Evolutionary conservation across 1,140 invertebrate species (phyloP).

Genomic region (Theocolax elegans): DNA sequence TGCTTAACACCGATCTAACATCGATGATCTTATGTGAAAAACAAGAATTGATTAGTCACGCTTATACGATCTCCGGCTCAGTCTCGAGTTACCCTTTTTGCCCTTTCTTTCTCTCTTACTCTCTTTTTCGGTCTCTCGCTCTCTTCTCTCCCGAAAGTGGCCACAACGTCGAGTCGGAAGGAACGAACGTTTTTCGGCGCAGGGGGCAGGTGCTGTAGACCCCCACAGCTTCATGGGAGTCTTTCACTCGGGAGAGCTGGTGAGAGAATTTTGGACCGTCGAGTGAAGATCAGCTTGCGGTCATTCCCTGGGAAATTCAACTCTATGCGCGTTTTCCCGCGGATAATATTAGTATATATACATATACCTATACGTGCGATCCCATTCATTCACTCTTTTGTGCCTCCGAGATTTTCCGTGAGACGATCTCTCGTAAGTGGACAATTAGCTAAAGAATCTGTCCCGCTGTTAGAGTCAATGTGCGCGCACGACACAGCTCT

Average conservation of each 20-base stretch:
- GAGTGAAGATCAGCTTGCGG: slow-evolving; percentile 41
- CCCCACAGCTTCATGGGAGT: slow-evolving; percentile 51
- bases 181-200: slow-evolving; percentile 21
- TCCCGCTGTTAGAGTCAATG: slow-evolving; percentile 16
- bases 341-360: not conserved
- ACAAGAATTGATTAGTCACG: slow-evolving; percentile 53
- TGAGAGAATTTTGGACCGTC: slow-evolving; percentile 34
- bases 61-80: slow-evolving; percentile 40
- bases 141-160: slow-evolving; percentile 5
- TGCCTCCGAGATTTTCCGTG: not conserved
- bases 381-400: not conserved
- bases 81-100: slow-evolving; percentile 49
- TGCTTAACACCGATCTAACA: slow-evolving; percentile 35
- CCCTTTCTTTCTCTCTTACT: slow-evolving; percentile 12
- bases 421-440: not conserved
- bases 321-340: slow-evolving; percentile 24
- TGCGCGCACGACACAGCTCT: not conserved
- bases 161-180: slow-evolving; percentile 30
- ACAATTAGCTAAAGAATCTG: slow-evolving; percentile 30
- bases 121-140: not conserved
- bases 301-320: slow-evolving; percentile 47
- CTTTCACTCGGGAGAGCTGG: slow-evolving; percentile 31
- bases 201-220: slow-evolving; percentile 50
- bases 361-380: not conserved
- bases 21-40: slow-evolving; percentile 49